Conservation (phyloP, 2,113 vertebrate genomes). For the Tetraodon nigroviridis region DNA sequence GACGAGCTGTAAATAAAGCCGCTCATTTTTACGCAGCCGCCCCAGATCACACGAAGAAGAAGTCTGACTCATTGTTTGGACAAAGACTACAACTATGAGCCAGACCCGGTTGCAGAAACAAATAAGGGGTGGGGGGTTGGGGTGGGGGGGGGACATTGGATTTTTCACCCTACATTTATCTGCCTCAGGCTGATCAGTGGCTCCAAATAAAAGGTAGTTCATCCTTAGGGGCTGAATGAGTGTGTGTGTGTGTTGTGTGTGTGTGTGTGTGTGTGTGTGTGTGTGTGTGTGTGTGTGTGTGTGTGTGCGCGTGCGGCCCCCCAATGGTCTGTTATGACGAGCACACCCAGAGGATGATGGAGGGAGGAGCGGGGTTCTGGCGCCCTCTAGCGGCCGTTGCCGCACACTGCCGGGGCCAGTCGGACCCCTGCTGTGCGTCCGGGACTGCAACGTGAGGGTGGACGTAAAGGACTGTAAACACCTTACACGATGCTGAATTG, state of each 20-base stretch:
- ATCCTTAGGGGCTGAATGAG: too few species aligned
- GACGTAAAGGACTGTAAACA: neutral
- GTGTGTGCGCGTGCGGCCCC: too few species aligned
- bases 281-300: too few species aligned
- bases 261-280: too few species aligned
- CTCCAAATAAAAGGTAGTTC: too few species aligned
- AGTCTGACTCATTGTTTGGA: conserved; percentile 47
- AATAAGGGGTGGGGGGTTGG: too few species aligned
- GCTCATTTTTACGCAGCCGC: conserved; percentile 28
- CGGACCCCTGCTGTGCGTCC: neutral
- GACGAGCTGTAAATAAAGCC: conserved; percentile 48
- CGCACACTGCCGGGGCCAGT: conserved; percentile 27
- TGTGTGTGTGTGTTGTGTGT: too few species aligned
- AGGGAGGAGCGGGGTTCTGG: conserved; percentile 15
- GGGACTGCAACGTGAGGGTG: conserved; percentile 4
- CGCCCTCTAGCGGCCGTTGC: conserved; percentile 56
- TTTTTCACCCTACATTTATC: too few species aligned
- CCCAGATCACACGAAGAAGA: conserved; percentile 39
- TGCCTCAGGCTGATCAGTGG: too few species aligned
- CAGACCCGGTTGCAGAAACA: too few species aligned
- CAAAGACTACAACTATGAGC: conserved; percentile 24
- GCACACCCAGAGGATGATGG: conserved; percentile 11
- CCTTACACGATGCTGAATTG: neutral
- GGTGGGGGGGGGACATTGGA: too few species aligned
- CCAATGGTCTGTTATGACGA: neutral